Evolutionary conservation across 2,113 vertebrate species (phyloP).

Genomic region (Zosterops borbonicus): DNA sequence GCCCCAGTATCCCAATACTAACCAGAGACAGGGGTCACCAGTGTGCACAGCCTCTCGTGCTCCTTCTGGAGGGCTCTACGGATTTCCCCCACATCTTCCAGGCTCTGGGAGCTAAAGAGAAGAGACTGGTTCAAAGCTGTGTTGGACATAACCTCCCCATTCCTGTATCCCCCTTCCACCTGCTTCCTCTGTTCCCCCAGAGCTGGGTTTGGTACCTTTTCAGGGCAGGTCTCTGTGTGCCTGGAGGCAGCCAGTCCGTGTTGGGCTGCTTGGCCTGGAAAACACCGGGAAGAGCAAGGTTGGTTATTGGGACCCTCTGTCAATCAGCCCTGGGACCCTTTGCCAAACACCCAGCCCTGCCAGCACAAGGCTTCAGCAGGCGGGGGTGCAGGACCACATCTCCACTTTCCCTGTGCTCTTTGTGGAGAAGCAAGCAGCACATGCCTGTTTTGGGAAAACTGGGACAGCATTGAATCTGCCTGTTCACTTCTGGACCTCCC

Average conservation of each 20-base stretch:
- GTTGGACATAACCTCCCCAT: background rate
- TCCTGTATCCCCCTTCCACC: background rate
- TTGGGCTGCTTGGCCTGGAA: conserved; percentile 87
- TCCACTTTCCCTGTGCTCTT: background rate
- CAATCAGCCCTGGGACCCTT: background rate
- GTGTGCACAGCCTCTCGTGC: conserved; percentile 73
- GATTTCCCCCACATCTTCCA: conserved; percentile 83
- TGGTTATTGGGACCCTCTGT: background rate
- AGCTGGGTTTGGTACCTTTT: conserved; percentile 78
- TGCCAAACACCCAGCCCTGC: background rate
- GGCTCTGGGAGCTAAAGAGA: conserved; percentile 84
- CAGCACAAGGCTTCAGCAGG: background rate
- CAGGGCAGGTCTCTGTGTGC: conserved; percentile 78
- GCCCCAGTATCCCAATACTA: conserved; percentile 54
- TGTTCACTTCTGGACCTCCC: background rate
- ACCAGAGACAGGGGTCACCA: conserved; percentile 83
- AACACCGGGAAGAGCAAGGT: background rate
- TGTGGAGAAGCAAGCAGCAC: background rate
- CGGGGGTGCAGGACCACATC: background rate
- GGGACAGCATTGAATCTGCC: background rate
- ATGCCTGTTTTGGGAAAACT: background rate
- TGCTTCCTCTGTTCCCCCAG: background rate
- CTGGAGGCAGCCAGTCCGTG: conserved; percentile 83
- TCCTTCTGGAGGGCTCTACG: conserved; percentile 83
- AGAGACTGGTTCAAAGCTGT: background rate